phyloP scores from a whole-genome alignment of 30 jellyfish, hydroid and myxozoan species.

The Calvadosia cruxmelitensis region DNA sequence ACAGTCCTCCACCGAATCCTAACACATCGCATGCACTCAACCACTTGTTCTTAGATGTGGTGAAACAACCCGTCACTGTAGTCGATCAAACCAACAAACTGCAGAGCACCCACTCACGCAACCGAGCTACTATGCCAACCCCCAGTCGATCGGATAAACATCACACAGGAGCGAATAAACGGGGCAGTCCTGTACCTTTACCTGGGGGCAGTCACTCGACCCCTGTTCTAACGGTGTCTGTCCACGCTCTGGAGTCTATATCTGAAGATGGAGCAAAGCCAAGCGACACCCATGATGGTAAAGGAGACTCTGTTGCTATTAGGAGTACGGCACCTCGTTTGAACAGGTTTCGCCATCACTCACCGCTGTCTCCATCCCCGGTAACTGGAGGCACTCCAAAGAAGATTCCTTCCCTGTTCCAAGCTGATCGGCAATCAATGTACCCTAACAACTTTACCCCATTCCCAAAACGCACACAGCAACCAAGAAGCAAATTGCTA shows the following conservation, averaged over 20 bases:
- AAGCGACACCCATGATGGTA: not conserved
- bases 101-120: slow-evolving; percentile 20
- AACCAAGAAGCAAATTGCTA: slow-evolving; percentile 29
- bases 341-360: not conserved
- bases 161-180: not conserved
- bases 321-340: not conserved
- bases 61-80: slow-evolving; percentile 26
- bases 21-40: slow-evolving; percentile 64
- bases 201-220: not conserved
- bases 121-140: slow-evolving; percentile 4
- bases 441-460: slow-evolving; percentile 77
- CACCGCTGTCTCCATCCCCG: not conserved
- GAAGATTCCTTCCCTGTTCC: slow-evolving; percentile 20
- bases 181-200: not conserved
- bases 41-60: slow-evolving; percentile 68
- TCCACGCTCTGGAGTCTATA: not conserved
- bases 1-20: slow-evolving; percentile 20
- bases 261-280: slow-evolving; percentile 2
- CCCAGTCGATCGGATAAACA: slow-evolving; percentile 6
- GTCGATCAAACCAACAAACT: slow-evolving; percentile 6
- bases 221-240: not conserved
- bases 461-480: slow-evolving; percentile 51
- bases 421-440: slow-evolving; percentile 52
- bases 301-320: not conserved
- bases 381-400: slow-evolving; percentile 7